phyloP scores from a whole-genome alignment of 2,888 invertebrate species.

The Drosophila vallismaia region DNA sequence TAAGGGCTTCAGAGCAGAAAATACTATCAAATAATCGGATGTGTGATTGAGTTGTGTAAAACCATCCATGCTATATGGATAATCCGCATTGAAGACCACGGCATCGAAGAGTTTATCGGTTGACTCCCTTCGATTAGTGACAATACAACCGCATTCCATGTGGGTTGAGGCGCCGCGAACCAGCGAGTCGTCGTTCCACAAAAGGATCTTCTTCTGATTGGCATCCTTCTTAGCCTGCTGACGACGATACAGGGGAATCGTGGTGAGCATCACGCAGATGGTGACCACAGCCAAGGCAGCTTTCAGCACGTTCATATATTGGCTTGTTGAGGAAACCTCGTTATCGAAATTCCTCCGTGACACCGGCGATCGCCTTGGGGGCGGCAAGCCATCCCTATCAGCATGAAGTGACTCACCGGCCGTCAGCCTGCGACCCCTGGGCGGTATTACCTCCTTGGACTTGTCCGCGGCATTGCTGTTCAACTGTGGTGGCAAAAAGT shows the following conservation, averaged over 20 bases:
- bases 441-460: not conserved
- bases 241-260: slow-evolving; percentile 10
- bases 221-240: not conserved
- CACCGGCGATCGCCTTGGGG: slow-evolving; percentile 36
- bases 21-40: slow-evolving; percentile 42
- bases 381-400: slow-evolving; percentile 30
- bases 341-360: slow-evolving; percentile 16
- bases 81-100: slow-evolving; percentile 54
- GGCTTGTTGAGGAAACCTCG: slow-evolving; percentile 6
- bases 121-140: slow-evolving; percentile 42
- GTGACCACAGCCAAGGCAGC: slow-evolving; percentile 1
- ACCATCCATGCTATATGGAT: slow-evolving; percentile 31
- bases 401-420: not conserved
- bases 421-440: not conserved
- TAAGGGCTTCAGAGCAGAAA: slow-evolving; percentile 35
- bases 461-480: not conserved
- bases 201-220: slow-evolving; percentile 30
- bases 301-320: slow-evolving; percentile 22
- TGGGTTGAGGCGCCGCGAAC: not conserved
- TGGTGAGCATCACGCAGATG: slow-evolving; percentile 26
- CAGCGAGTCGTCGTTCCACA: slow-evolving; percentile 51
- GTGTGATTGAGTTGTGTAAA: slow-evolving; percentile 19
- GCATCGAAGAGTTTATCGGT: slow-evolving; percentile 42
- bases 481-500: slow-evolving; percentile 27
- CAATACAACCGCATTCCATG: slow-evolving; percentile 49